phyloP scores from a whole-genome alignment of 2,113 vertebrate species.

The Coreoperca whiteheadi region DNA sequence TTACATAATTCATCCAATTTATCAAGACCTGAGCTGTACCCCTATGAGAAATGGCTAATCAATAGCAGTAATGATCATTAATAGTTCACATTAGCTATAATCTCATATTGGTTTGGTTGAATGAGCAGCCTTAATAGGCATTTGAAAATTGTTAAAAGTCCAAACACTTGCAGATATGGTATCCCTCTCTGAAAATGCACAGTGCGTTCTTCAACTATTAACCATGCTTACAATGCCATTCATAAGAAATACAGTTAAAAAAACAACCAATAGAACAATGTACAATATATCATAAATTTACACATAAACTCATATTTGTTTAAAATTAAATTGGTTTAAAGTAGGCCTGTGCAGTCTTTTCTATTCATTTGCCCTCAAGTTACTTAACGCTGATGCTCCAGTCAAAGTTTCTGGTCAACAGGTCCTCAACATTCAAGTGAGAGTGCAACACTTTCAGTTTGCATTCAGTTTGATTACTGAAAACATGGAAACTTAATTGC shows the following conservation, averaged over 20 bases:
- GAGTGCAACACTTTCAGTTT: constrained; percentile 54
- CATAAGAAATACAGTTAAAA: neutral
- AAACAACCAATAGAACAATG: neutral
- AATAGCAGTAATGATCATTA: constrained; percentile 77
- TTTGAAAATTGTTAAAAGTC: constrained; percentile 50
- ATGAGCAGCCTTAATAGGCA: constrained; percentile 56
- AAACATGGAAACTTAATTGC: constrained; percentile 73
- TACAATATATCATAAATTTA: neutral
- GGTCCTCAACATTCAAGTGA: constrained; percentile 65
- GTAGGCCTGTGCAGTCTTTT: constrained; percentile 1
- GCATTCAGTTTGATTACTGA: constrained; percentile 75
- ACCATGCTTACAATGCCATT: neutral
- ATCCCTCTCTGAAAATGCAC: neutral
- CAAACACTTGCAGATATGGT: constrained; percentile 11
- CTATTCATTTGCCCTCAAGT: constrained; percentile 18
- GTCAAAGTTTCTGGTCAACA: constrained; percentile 43
- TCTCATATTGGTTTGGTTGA: constrained; percentile 66
- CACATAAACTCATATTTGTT: neutral
- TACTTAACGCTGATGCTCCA: constrained; percentile 8
- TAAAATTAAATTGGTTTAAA: neutral
- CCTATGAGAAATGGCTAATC: constrained; percentile 74
- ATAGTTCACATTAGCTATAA: constrained; percentile 69
- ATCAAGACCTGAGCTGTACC: constrained; percentile 35
- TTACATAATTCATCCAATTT: constrained; percentile 64
- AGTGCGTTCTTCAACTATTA: neutral